These are phyloP conservation scores for Pao palembangensis DNA, from an alignment of 2,113 vertebrate genomes.

Conservation along the genomic window DNA sequence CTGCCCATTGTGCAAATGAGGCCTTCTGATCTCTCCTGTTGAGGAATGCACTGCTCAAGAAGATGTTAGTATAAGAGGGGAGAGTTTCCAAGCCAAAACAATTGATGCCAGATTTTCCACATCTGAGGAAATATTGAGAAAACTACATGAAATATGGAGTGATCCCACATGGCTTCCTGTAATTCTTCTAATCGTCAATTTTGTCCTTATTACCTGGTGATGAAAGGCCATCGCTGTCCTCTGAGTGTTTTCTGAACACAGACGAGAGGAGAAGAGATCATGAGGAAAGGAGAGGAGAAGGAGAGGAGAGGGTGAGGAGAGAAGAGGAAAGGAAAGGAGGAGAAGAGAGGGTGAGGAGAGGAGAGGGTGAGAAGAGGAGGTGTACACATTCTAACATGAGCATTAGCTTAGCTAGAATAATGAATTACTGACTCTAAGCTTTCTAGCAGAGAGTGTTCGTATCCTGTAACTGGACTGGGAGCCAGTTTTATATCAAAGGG, in stretches of 20 bases:
- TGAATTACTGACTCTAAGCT: no score
- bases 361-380: no score
- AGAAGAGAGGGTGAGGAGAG: no score
- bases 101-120: constrained; percentile 55
- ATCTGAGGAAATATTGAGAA: constrained; percentile 28
- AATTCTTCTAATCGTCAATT: constrained; percentile 22
- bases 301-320: no score
- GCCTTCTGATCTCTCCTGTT: constrained; percentile 27
- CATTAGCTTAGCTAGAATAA: no score
- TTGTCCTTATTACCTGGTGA: constrained; percentile 28
- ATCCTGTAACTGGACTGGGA: no score
- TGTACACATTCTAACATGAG: no score
- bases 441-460: no score
- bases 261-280: no score
- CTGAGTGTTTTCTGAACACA: background rate
- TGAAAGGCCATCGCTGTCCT: constrained; percentile 32
- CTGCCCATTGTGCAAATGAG: constrained; percentile 44
- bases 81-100: constrained; percentile 28
- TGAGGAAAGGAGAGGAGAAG: no score
- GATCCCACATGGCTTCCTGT: constrained; percentile 7
- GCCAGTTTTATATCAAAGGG: no score
- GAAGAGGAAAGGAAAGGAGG: no score
- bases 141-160: constrained; percentile 10
- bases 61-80: constrained; percentile 22
- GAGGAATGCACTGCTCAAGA: background rate